A percentile compares a stretch with the other conserved stretches of the same genome.
phyloP scores from a whole-genome alignment of 2,797 vertebrate species.

The Squalus acanthias region DNA sequence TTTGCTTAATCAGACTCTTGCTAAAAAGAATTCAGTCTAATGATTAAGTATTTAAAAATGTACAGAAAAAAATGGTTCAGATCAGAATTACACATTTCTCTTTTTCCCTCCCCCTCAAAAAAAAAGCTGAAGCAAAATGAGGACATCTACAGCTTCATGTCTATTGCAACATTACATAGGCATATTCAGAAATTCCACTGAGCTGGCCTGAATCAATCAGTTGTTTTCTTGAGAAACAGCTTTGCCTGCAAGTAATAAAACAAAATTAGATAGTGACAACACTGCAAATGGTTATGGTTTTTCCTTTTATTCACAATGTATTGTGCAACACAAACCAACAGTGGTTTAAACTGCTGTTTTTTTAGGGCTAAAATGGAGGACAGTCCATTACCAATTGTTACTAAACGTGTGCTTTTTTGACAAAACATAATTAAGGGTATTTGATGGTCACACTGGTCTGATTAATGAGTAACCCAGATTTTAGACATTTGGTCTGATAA shows the following conservation, averaged over 20 bases:
- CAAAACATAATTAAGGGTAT: no score
- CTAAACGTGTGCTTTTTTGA: not conserved
- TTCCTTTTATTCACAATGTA: not conserved
- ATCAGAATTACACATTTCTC: not conserved
- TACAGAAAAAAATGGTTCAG: not conserved
- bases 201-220: conserved; percentile 46
- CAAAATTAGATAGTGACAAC: not conserved
- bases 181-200: not conserved
- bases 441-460: not conserved
- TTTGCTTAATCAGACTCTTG: not conserved
- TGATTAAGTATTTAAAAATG: not conserved
- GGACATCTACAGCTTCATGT: not conserved
- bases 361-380: not conserved
- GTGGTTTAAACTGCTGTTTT: no score
- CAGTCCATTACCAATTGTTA: not conserved
- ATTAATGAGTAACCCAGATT: not conserved
- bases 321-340: not conserved
- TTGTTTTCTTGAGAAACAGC: conserved; percentile 67
- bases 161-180: not conserved
- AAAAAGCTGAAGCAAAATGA: not conserved
- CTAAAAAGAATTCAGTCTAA: not conserved
- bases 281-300: not conserved
- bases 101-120: not conserved
- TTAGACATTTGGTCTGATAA: not conserved
- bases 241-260: conserved; percentile 50